A percentile compares a stretch with the other conserved stretches of the same genome.
Evolutionary conservation across 2,888 invertebrate genomes (phyloP).

Genomic region (Gonocerus acuteangulatus): DNA sequence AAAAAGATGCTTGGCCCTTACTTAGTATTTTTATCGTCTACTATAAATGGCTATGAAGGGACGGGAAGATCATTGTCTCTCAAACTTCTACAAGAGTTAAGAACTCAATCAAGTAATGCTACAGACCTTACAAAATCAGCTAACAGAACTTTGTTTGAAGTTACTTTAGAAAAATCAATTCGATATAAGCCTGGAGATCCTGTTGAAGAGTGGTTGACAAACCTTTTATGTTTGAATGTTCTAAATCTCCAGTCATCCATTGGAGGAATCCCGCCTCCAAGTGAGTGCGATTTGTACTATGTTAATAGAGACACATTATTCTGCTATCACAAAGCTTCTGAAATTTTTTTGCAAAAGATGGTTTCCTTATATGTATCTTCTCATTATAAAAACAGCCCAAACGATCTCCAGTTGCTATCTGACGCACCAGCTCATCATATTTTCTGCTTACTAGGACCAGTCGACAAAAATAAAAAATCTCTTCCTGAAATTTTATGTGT

Average conservation of each 20-base stretch:
- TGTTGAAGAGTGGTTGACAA: conserved; percentile 85
- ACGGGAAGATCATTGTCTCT: conserved; percentile 92
- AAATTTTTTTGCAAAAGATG: conserved; percentile 82
- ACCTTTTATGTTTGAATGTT: conserved; percentile 84
- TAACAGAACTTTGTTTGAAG: conserved; percentile 49
- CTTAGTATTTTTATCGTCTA: conserved; percentile 89
- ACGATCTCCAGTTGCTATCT: conserved; percentile 95
- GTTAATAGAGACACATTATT: conserved; percentile 89
- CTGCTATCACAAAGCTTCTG: conserved; percentile 89
- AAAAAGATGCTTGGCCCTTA: conserved; percentile 84
- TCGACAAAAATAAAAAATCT: conserved; percentile 57
- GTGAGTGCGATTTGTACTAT: conserved; percentile 79
- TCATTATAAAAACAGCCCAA: conserved; percentile 98
- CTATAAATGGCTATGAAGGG: conserved; percentile 96
- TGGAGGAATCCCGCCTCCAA: conserved; percentile 82
- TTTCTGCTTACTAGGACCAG: conserved; percentile 87
- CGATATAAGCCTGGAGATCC: conserved; percentile 80
- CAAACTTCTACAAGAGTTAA: conserved; percentile 84
- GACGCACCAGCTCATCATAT: conserved; percentile 98
- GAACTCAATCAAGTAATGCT: conserved; percentile 52
- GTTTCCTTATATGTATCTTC: conserved; percentile 93
- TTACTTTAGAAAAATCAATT: conserved; percentile 84
- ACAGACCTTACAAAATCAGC: conserved; percentile 47
- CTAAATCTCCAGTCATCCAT: conserved; percentile 53
- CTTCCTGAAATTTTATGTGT: conserved; percentile 92